Percentiles rank a stretch among this genome's conserved stretches.
phyloP scores from a whole-genome alignment of 2,888 invertebrate species.

The Sisyra terminalis region DNA sequence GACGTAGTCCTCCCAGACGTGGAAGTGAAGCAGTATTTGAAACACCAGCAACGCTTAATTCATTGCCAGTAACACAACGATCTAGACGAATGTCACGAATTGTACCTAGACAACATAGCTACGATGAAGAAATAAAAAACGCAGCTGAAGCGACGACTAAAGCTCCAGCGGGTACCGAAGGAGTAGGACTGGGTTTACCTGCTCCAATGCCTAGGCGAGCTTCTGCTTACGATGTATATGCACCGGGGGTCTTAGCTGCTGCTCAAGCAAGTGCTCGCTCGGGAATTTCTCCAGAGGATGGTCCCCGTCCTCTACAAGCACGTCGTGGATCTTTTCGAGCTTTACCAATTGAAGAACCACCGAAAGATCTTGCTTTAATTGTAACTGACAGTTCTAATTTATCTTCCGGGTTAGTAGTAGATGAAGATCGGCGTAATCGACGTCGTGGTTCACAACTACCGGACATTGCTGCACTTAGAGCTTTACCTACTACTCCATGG shows the following conservation, averaged over 20 bases:
- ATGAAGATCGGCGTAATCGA: slow-evolving; percentile 55
- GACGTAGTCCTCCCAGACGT: slow-evolving; percentile 36
- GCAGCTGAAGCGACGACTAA: slow-evolving; percentile 16
- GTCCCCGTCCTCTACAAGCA: slow-evolving; percentile 8
- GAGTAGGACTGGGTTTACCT: slow-evolving; percentile 37
- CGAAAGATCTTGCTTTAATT: slow-evolving; percentile 24
- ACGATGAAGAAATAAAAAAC: slow-evolving; percentile 58
- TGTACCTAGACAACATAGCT: slow-evolving; percentile 62
- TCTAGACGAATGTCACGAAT: slow-evolving; percentile 39
- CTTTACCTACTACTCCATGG: slow-evolving; percentile 32
- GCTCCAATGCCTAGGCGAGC: slow-evolving; percentile 65
- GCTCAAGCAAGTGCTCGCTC: slow-evolving; percentile 19
- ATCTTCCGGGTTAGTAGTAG: slow-evolving; percentile 35
- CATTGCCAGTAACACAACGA: slow-evolving; percentile 23
- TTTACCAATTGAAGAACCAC: slow-evolving; percentile 34
- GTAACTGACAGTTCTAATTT: slow-evolving; percentile 27
- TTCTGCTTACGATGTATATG: slow-evolving; percentile 73
- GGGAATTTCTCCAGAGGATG: slow-evolving; percentile 9
- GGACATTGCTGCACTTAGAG: slow-evolving; percentile 42
- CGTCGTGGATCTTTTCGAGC: slow-evolving; percentile 39
- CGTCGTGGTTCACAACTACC: slow-evolving; percentile 75
- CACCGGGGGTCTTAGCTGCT: slow-evolving; percentile 36
- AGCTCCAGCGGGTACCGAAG: slow-evolving; percentile 16
- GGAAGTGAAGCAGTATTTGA: slow-evolving; percentile 17
- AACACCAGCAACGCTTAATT: not conserved